Evolutionary conservation across 2,888 invertebrate genomes (phyloP), one percentile per base, ranked within the genome.

Genomic region (Entomobrya proxima): DNA sequence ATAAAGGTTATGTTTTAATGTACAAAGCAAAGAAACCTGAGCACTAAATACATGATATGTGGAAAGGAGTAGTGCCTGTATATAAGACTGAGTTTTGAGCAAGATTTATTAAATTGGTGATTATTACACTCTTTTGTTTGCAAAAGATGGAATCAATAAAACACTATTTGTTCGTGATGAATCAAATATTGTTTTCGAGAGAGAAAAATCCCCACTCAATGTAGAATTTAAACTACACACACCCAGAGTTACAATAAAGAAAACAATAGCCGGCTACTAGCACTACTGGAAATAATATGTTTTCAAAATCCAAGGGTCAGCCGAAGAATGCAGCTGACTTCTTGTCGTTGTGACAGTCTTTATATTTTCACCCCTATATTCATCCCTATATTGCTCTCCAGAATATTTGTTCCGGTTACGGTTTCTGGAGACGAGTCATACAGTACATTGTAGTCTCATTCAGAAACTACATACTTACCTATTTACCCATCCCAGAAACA

Each of bases 291-390:
- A 47, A 47, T 2, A 47, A 47, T 47, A 47, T 15, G 15, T 13
- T 9, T 15, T n/a, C 47, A n/a, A 47, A 15, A 15, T 47, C 7
- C 15, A 61, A 30, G 61, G 61, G 61, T 61, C 61, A 61, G 24
- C 21, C 9, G n/a, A 61, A 61, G 27, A 69, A 69, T 69, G 69
- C 69, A 69, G 69, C 77, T 77, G 77, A 37, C 58, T 55, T 55
- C 21, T 55, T 69, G 69, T 11, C 24, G 27, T 44, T 44, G 72
- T 72, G 47, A 44, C 24, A 1, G 30, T 72, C 18, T 67, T 69
- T 47, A 13, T 64, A 4, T 35, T 11, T 35, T 21, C 37, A 35
- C 21, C 52, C 52, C 52, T 4, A 52, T 52, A 52, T 44, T 44
- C 13, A 18, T 37, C 6, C 27, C 32, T 30, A n/a, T 64, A 47